phyloP scores from a whole-genome alignment of 37 sponge, comb jelly and placozoan genomes.

The Diacarnus erythraeanus region DNA sequence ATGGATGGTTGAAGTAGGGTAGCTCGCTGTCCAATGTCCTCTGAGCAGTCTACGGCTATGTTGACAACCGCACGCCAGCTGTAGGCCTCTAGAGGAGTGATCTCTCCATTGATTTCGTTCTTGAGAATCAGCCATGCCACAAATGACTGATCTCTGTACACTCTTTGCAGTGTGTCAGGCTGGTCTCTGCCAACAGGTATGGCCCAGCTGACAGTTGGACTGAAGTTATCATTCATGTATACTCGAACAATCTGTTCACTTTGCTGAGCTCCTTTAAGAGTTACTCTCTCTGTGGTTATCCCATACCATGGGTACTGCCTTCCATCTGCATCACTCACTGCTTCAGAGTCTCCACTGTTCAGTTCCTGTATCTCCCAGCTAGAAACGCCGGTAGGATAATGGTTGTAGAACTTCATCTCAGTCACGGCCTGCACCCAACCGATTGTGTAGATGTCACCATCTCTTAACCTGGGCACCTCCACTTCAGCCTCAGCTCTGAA shows the following conservation, averaged over 20 bases:
- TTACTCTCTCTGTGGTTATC: conserved; percentile 77
- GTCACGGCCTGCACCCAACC: conserved; percentile 92
- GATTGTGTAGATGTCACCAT: conserved; percentile 75
- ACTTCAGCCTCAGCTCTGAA: conserved; percentile 82
- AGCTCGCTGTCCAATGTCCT: conserved; percentile 57
- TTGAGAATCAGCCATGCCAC: conserved; percentile 79
- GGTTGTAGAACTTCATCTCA: conserved; percentile 79
- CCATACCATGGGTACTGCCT: conserved; percentile 91
- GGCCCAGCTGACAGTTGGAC: conserved; percentile 89
- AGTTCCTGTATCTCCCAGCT: conserved; percentile 91
- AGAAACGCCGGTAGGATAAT: conserved; percentile 74
- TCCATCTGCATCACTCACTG: conserved; percentile 89
- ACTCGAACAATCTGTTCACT: conserved; percentile 29
- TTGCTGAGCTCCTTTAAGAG: conserved; percentile 55
- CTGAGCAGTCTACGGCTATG: conserved; percentile 77
- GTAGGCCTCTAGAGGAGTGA: conserved; percentile 54
- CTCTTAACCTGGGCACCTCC: conserved; percentile 58
- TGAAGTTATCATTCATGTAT: conserved; percentile 88
- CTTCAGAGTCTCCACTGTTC: conserved; percentile 53
- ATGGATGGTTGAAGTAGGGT: conserved; percentile 54
- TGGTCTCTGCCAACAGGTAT: conserved; percentile 87
- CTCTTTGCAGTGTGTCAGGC: conserved; percentile 72
- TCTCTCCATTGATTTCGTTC: conserved; percentile 56
- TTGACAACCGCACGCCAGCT: conserved; percentile 80
- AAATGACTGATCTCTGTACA: conserved; percentile 83